Evolutionary conservation across 2,113 vertebrate species (phyloP).

Genomic region (Rhegmatorhina hoffmannsi): DNA sequence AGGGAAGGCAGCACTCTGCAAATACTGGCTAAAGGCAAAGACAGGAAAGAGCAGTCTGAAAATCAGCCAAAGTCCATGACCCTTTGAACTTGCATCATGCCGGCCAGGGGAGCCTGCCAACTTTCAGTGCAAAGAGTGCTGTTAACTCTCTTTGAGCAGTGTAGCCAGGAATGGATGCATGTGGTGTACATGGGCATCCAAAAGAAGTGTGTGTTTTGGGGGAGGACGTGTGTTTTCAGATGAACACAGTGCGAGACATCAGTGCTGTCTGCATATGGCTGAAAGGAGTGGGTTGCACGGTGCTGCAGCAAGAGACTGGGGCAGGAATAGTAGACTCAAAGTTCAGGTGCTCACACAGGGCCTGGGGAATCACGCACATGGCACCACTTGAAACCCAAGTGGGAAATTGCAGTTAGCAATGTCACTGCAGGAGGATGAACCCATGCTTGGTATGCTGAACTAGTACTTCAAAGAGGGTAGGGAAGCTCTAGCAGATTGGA

Average conservation of each 20-base stretch:
- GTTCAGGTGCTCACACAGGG: background rate
- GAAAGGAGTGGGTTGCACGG: rapidly evolving
- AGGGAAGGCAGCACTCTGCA: background rate
- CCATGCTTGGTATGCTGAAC: rapidly evolving
- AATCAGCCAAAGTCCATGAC: background rate
- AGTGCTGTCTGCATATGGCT: background rate
- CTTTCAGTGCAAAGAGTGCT: background rate
- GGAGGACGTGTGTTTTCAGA: background rate
- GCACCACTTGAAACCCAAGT: background rate
- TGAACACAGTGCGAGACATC: background rate
- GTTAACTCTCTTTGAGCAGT: background rate
- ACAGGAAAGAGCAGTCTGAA: background rate
- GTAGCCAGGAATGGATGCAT: background rate
- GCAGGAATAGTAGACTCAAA: background rate
- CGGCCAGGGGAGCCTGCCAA: background rate
- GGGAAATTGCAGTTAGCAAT: background rate
- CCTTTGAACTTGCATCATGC: background rate
- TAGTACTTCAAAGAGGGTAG: background rate
- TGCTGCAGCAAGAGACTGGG: background rate
- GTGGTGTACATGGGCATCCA: rapidly evolving
- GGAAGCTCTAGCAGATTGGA: background rate
- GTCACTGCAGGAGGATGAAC: background rate
- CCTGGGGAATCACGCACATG: background rate
- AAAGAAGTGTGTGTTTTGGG: background rate
- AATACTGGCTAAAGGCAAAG: background rate